Evolutionary conservation across 1,140 invertebrate species (phyloP).

Genomic region (Dysdera silvatica): DNA sequence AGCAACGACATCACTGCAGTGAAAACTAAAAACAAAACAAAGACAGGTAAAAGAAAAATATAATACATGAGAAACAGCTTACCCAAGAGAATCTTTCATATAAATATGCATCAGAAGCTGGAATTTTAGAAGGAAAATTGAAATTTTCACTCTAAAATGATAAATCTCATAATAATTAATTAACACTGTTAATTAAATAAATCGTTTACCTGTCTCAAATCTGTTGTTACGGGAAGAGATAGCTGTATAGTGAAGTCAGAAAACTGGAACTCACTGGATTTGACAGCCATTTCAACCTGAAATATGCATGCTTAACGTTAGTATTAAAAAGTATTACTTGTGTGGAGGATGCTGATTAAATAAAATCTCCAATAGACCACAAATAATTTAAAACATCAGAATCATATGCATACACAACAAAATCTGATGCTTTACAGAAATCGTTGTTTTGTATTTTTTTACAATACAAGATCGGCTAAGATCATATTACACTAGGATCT

Average conservation of each 20-base stretch:
- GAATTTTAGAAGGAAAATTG: no score
- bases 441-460: not conserved
- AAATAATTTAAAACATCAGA: not conserved
- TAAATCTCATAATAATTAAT: no score
- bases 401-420: not conserved
- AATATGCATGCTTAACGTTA: not conserved
- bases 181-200: no score
- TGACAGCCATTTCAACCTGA: not conserved
- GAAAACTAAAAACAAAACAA: no score
- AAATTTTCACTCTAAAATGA: no score
- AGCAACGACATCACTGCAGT: no score
- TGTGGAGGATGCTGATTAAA: not conserved
- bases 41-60: no score
- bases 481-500: no score
- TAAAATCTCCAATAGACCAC: not conserved
- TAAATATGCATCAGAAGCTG: no score
- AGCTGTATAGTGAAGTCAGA: constrained; percentile 20
- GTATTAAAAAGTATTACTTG: not conserved
- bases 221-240: constrained; percentile 19
- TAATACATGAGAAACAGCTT: no score
- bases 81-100: no score
- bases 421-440: not conserved
- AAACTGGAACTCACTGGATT: not conserved
- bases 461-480: not conserved
- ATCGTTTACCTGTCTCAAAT: constrained; percentile 22